Evolutionary conservation across 2,113 vertebrate genomes (phyloP), one percentile per base, ranked within the genome.

Genomic region (Protobothrops mucrosquamatus): DNA sequence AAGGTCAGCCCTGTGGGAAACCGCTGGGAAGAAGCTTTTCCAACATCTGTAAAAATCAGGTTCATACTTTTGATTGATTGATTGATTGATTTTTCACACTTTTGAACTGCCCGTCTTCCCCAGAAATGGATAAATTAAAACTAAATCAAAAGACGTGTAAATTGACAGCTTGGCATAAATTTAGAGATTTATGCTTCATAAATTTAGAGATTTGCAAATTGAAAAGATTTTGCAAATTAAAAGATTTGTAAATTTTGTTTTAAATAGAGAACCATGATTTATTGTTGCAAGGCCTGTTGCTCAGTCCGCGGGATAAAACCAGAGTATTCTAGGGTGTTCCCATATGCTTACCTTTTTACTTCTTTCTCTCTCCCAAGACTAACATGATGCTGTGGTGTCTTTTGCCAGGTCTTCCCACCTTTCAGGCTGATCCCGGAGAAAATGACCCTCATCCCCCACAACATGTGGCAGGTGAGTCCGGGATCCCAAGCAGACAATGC

Each of bases 401-500:
- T 92, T 89, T 61, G 86, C 89, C 48, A 97, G 97, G 96, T 97
- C 24, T 97, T 98, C 69, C 95, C 96, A 94, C 97, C 97, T 4
- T 97, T 98, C 94, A 97, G 69, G 93, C 95, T 97, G 64, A 93
- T 96, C 94, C 97, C 97, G n/a, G 93, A 96, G 93, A 97, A 96
- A 88, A 95, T 97, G 91, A 97, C 95, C 1, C 95, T 97, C 91
- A 96, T 97, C 92, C 95, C 94, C 59, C 92, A 94, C 54, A 97
- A 95, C 90, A 95, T 97, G 97, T 95, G 96, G 95, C 97, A 97
- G 97, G 97, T 97, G 85, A 96, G 86, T 48, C 22, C 85, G 86
- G 88, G 94, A 85, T 61, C 39, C 46, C 69, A 39, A 56, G 39
- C 14, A n/a, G 43, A 15, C 8, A 0, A 18, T 10, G 10, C 12